A percentile compares a stretch with the other conserved stretches of the same genome.
Conservation (phyloP, 2,113 vertebrate species). For the Crotalus helleri region DNA sequence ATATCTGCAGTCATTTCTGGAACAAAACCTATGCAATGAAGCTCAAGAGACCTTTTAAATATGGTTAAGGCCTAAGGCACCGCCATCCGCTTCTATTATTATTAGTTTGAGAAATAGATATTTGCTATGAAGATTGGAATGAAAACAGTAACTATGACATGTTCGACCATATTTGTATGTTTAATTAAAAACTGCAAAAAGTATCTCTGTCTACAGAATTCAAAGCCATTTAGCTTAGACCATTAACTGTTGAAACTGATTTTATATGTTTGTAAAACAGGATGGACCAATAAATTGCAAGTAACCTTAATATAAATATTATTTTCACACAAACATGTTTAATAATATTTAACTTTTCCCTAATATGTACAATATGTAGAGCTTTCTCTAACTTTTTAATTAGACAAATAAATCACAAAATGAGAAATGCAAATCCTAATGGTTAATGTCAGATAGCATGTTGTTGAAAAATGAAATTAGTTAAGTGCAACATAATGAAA, state of each 20-base stretch:
- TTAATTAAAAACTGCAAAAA: background rate
- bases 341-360: background rate
- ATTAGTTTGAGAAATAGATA: constrained; percentile 54
- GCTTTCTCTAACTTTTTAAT: background rate
- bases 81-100: constrained; percentile 52
- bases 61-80: constrained; percentile 53
- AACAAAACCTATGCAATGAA: constrained; percentile 53
- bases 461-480: background rate
- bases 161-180: constrained; percentile 13
- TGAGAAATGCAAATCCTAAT: background rate
- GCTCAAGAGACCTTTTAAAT: constrained; percentile 51
- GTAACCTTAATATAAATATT: background rate
- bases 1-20: constrained; percentile 54
- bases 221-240: background rate
- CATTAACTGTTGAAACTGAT: background rate
- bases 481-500: background rate
- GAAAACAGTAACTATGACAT: constrained; percentile 31
- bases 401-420: background rate
- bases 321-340: background rate
- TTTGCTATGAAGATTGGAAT: constrained; percentile 42
- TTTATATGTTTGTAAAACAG: background rate
- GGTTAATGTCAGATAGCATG: background rate
- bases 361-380: background rate
- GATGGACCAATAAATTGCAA: background rate
- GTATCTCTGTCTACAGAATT: background rate